These are phyloP conservation scores for Deroplatys truncata DNA, from an alignment of 2,888 invertebrate genomes.

Conservation along the genomic window DNA sequence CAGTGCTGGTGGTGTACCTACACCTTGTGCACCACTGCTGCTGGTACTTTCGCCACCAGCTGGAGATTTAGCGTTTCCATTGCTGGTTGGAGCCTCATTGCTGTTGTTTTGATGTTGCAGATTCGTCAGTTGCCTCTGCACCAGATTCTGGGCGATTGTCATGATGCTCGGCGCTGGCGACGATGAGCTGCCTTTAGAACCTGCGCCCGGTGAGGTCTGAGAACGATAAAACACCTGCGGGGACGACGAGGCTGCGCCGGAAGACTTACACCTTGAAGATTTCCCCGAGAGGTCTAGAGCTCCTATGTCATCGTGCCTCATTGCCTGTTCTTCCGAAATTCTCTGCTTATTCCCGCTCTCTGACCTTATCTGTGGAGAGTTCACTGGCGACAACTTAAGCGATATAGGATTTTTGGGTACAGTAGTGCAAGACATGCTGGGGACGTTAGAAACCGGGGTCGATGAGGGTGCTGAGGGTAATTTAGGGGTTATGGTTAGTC, in stretches of 20 bases:
- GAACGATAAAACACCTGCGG: not conserved
- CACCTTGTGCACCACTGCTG: not conserved
- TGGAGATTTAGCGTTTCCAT: not conserved
- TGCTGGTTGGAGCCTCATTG: not conserved
- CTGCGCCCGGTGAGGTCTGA: not conserved
- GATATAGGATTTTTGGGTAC: not conserved
- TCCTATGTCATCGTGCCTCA: conserved; percentile 49
- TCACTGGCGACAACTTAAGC: not conserved
- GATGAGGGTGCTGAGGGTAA: conserved; percentile 38
- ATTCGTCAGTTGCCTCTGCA: conserved; percentile 33
- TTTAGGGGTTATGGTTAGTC: conserved; percentile 35
- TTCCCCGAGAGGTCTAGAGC: conserved; percentile 53
- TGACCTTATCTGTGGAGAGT: not conserved
- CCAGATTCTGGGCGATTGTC: conserved; percentile 33
- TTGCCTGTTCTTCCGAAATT: conserved; percentile 22
- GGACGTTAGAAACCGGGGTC: not conserved
- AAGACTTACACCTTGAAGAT: conserved; percentile 36
- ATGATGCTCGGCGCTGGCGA: conserved; percentile 30
- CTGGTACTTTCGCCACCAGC: not conserved
- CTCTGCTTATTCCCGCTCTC: not conserved
- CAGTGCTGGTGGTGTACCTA: conserved; percentile 35
- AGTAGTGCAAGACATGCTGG: not conserved
- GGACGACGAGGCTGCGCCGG: conserved; percentile 5
- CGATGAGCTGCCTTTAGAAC: not conserved
- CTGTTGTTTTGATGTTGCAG: conserved; percentile 8